Evolutionary conservation across 2,113 vertebrate species (phyloP).

Genomic region (Sciurus niger): DNA sequence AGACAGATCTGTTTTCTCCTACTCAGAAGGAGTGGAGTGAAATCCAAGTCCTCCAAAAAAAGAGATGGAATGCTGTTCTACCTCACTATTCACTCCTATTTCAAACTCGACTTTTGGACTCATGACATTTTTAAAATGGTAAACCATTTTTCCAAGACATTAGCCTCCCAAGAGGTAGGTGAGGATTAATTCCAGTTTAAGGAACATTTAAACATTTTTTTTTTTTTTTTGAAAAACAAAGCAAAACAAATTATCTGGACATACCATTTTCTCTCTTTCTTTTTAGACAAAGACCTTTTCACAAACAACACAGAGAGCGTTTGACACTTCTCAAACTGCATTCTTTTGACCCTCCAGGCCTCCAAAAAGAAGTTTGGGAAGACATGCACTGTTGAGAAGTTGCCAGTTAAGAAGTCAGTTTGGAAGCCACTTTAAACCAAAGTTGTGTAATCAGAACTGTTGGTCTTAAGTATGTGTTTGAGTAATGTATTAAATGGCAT

Average conservation of each 20-base stretch:
- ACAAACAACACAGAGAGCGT: neutral
- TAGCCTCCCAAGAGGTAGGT: slow-evolving; percentile 57
- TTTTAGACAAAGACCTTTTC: neutral
- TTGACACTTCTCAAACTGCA: neutral
- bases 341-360: neutral
- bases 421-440: slow-evolving; percentile 74
- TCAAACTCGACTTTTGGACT: slow-evolving; percentile 65
- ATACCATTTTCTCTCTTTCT: neutral
- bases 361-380: slow-evolving; percentile 37
- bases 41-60: slow-evolving; percentile 72
- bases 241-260: neutral
- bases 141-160: slow-evolving; percentile 70
- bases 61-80: slow-evolving; percentile 68
- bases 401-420: slow-evolving; percentile 83
- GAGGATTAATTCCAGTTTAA: slow-evolving; percentile 64
- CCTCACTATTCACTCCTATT: slow-evolving; percentile 67
- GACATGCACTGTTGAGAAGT: slow-evolving; percentile 41
- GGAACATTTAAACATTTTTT: slow-evolving; percentile 43
- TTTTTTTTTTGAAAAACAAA: neutral
- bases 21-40: slow-evolving; percentile 66
- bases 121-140: slow-evolving; percentile 62
- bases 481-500: slow-evolving; percentile 83
- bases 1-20: slow-evolving; percentile 80
- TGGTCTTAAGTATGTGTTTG: slow-evolving; percentile 78
- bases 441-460: slow-evolving; percentile 76